Base-by-base conservation (phyloP, 2,888 invertebrate genomes). In the Tinea semifulvella region DNA sequence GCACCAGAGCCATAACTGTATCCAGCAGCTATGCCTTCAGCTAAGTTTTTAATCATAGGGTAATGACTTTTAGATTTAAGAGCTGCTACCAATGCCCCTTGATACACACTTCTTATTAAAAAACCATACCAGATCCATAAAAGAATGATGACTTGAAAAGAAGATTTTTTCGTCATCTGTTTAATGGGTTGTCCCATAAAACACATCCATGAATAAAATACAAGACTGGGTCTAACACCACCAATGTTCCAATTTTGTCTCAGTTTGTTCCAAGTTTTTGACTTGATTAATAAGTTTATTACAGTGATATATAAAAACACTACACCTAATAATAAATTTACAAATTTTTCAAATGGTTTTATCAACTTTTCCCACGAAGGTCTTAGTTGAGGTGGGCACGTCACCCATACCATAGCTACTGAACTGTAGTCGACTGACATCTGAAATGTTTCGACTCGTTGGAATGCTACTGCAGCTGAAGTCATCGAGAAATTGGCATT, bases 41-140 rank as follows among this genome's bases (percentile, higher is more conserved):
- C 63, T 43, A 76, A 57, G 16, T 57, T 61, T 14, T 59, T 48
- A 35, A 75, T 53, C 19, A 65, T 59, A 22, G 53, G 46, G 42
- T 54, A 60, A 43, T 65, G 66, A 46, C 63, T 58, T 42, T 63
- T 63, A 2, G 63, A 63, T 11, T 31, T 31, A 5, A 31, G 31
- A 10, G 31, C 31, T 10, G 8, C 11, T 31, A 31, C 11, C 11
- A 31, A 31, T 8, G 13, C 31, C 6, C 7, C 13, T 31, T 31
- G 31, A n/a, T 31, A 31, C 4, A 31, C 6, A n/a, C 10, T 8
- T 31, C 11, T 31, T 11, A 31, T n/a, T n/a, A 31, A n/a, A 31
- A 31, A 31, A 31, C 31, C 11, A 31, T 10, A 31, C 8, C 31
- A 31, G 4, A 31, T 31, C 31, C 31, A 31, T n/a, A n/a, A n/a